Percentiles rank a stretch among this genome's conserved stretches.
phyloP scores from a whole-genome alignment of 1,140 invertebrate genomes.

The Ganaspis sp. region DNA sequence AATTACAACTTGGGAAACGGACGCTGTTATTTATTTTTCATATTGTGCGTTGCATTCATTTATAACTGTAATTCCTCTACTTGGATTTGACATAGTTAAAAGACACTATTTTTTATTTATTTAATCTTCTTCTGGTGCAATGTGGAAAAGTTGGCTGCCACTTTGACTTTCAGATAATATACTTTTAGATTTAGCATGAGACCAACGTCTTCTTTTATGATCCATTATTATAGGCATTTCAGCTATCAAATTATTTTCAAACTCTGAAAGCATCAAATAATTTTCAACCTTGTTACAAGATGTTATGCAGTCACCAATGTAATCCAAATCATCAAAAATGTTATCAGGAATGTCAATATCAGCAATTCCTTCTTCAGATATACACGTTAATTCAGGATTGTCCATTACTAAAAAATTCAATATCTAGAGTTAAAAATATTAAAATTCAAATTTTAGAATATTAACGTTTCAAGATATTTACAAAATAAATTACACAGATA shows the following conservation, averaged over 20 bases:
- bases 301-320: slow-evolving; percentile 90
- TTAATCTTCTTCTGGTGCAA: slow-evolving; percentile 51
- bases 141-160: slow-evolving; percentile 50
- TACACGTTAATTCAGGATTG: slow-evolving; percentile 88
- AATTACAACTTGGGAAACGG: too few relatives aligned
- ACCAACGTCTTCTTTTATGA: slow-evolving; percentile 83
- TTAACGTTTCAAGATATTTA: too few relatives aligned
- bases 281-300: slow-evolving; percentile 93
- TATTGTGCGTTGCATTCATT: too few relatives aligned
- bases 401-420: slow-evolving; percentile 68
- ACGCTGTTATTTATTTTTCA: too few relatives aligned
- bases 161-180: slow-evolving; percentile 39
- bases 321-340: slow-evolving; percentile 87
- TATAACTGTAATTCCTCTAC: slow-evolving; percentile 84
- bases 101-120: slow-evolving; percentile 67
- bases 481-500: too few relatives aligned
- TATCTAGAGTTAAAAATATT: slow-evolving; percentile 48
- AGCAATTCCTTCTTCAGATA: slow-evolving; percentile 90
- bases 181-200: slow-evolving; percentile 76
- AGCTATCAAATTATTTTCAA: slow-evolving; percentile 90
- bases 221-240: slow-evolving; percentile 85
- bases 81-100: slow-evolving; percentile 71
- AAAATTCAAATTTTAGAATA: too few relatives aligned
- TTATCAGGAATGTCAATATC: slow-evolving; percentile 91
- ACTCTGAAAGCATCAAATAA: slow-evolving; percentile 90